phyloP scores from a whole-genome alignment of 2,797 vertebrate species.

The Pogonophryne albipinna region DNA sequence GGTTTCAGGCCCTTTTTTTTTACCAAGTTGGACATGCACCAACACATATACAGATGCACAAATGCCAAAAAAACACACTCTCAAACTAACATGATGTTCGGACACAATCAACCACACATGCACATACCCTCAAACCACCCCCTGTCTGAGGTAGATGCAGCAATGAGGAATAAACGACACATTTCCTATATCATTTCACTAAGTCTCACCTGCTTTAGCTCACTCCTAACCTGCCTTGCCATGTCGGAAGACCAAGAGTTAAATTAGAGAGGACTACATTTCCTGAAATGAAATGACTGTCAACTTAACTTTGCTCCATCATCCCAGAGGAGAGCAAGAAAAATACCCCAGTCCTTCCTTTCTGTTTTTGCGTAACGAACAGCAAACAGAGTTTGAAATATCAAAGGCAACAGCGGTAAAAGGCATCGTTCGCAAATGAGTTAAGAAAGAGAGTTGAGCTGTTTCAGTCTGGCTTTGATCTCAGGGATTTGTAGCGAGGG shows the following conservation, averaged over 20 bases:
- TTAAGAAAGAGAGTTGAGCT: slow-evolving; percentile 50
- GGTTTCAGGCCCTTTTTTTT: slow-evolving; percentile 62
- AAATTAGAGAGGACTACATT: slow-evolving; percentile 83
- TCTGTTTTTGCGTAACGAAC: slow-evolving; percentile 33
- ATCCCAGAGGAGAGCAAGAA: slow-evolving; percentile 50
- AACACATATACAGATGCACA: slow-evolving; percentile 86
- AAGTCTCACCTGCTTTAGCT: slow-evolving; percentile 89
- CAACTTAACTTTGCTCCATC: slow-evolving; percentile 69
- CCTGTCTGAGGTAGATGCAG: slow-evolving; percentile 76
- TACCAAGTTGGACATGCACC: slow-evolving; percentile 28
- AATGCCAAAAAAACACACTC: slow-evolving; percentile 38
- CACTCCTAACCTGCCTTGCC: slow-evolving; percentile 91
- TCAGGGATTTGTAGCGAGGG: slow-evolving; percentile 38
- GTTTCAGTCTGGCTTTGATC: slow-evolving; percentile 59
- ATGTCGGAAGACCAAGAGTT: slow-evolving; percentile 91
- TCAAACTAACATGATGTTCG: slow-evolving; percentile 39
- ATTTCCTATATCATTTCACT: slow-evolving; percentile 91
- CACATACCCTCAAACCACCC: slow-evolving; percentile 56
- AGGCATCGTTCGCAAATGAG: slow-evolving; percentile 42
- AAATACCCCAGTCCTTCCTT: slow-evolving; percentile 25
- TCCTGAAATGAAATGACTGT: slow-evolving; percentile 81
- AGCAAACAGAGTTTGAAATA: slow-evolving; percentile 51
- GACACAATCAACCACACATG: slow-evolving; percentile 19
- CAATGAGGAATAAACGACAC: slow-evolving; percentile 84
- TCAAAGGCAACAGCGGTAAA: slow-evolving; percentile 35